Evolutionary conservation across 2,113 vertebrate species (phyloP).

Genomic region (Leucoraja erinaceus): DNA sequence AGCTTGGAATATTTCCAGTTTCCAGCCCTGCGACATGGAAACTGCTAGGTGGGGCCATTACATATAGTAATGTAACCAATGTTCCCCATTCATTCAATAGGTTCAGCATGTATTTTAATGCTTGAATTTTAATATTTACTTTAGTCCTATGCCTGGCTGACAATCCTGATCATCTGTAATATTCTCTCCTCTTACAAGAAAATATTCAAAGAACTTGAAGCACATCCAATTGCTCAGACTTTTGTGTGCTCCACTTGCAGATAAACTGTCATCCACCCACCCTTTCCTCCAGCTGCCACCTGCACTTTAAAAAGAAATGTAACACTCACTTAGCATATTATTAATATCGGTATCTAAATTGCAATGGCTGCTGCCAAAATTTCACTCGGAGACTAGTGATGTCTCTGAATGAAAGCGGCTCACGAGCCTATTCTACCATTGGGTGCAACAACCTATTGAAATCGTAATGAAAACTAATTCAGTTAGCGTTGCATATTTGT

Average conservation of each 20-base stretch:
- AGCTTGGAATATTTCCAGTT: no score
- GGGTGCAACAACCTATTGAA: background rate
- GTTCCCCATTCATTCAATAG: background rate
- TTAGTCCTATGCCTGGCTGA: background rate
- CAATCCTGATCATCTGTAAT: background rate
- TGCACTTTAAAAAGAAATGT: background rate
- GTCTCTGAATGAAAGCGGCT: background rate
- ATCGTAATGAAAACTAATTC: background rate
- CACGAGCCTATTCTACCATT: background rate
- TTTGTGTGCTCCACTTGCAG: background rate
- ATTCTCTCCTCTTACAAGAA: background rate
- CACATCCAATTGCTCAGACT: no score
- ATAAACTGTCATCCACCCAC: background rate
- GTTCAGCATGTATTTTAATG: background rate
- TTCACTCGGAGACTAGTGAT: no score
- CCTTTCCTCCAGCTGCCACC: background rate
- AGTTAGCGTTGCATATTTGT: background rate
- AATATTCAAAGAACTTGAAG: background rate
- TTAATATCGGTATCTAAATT: background rate
- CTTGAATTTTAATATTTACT: background rate
- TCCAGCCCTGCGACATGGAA: no score
- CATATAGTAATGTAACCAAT: background rate
- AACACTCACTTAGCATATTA: background rate
- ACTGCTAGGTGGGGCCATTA: no score
- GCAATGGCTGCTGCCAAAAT: background rate